phyloP scores from a whole-genome alignment of 1,140 invertebrate species.

The Trichomalopsis sarcophagae region DNA sequence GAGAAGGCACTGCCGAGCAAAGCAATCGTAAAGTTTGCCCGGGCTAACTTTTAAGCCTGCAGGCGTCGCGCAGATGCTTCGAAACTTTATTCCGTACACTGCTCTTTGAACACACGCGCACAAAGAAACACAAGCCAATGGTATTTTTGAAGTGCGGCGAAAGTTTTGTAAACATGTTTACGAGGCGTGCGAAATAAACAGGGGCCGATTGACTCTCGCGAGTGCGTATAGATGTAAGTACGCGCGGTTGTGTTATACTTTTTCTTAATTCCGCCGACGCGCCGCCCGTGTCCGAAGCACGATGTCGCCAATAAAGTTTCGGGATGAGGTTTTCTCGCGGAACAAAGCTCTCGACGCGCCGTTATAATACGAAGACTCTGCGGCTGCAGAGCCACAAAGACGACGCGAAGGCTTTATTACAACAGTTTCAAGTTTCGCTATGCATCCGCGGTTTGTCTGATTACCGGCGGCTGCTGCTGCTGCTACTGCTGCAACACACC shows the following conservation, averaged over 20 bases:
- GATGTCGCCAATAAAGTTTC: neutral
- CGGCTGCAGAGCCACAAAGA: no score
- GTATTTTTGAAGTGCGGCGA: neutral
- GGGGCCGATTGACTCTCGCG: neutral
- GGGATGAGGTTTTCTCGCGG: no score
- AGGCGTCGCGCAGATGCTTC: neutral
- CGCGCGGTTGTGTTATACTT: neutral
- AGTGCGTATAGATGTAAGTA: neutral
- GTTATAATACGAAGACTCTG: neutral
- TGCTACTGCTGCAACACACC: no score
- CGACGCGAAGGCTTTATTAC: neutral
- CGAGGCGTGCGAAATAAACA: neutral
- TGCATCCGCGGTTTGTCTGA: neutral
- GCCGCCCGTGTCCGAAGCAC: no score
- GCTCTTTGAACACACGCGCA: neutral
- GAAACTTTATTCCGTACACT: neutral
- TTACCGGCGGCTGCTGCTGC: neutral
- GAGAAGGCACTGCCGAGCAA: neutral
- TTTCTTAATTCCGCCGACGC: neutral
- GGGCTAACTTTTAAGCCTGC: neutral
- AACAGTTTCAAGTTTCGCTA: constrained; percentile 1
- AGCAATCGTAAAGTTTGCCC: neutral
- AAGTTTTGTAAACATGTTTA: neutral
- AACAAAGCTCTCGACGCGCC: neutral
- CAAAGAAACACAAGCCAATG: neutral